Evolutionary conservation across 2,797 vertebrate species (phyloP).

Genomic region (Leptoclinus maculatus): DNA sequence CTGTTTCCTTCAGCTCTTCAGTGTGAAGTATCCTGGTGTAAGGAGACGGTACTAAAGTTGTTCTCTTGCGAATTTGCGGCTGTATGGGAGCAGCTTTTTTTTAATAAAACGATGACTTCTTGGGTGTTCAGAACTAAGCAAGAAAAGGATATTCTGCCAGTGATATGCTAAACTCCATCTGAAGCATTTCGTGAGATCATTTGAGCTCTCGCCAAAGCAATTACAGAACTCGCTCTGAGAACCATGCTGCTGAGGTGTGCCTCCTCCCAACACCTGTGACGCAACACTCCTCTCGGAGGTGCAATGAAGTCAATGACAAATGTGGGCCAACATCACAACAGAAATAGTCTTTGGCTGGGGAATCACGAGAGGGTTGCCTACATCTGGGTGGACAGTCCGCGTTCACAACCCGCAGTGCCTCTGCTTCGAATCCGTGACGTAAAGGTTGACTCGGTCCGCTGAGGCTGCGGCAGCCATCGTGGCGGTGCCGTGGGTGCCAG

Average conservation of each 20-base stretch:
- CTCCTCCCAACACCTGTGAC: constrained; percentile 46
- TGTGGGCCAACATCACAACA: constrained; percentile 41
- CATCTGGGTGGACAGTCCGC: constrained; percentile 46
- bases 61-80: not conserved
- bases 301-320: constrained; percentile 44
- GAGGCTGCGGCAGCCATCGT: constrained; percentile 40
- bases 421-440: constrained; percentile 31
- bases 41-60: not conserved
- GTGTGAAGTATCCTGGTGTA: not conserved
- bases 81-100: not conserved
- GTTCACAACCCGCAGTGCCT: constrained; percentile 30
- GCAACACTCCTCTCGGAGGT: constrained; percentile 22
- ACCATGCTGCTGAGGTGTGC: constrained; percentile 37
- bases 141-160: constrained; percentile 6
- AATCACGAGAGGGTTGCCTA: constrained; percentile 32
- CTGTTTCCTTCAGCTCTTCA: not conserved
- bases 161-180: constrained; percentile 10
- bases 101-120: not conserved
- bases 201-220: constrained; percentile 28
- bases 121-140: not conserved
- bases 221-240: constrained; percentile 37
- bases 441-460: constrained; percentile 28
- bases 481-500: constrained; percentile 58
- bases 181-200: constrained; percentile 20
- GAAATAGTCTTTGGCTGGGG: constrained; percentile 25